Conservation (phyloP, 2,113 vertebrate species). For the Passer domesticus region DNA sequence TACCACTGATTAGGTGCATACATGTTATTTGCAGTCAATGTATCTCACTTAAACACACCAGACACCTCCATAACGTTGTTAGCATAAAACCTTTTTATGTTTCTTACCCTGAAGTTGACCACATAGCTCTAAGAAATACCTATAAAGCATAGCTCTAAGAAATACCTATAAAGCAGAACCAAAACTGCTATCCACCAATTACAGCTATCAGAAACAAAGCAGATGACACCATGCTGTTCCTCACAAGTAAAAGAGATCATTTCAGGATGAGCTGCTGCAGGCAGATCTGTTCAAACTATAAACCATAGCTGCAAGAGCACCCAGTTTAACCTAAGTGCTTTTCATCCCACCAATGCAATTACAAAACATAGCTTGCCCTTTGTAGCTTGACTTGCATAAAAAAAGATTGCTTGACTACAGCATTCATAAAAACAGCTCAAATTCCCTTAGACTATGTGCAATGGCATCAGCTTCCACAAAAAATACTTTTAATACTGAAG, state of each 20-base stretch:
- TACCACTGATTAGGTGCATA: background rate
- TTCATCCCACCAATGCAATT: background rate
- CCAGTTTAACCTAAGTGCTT: background rate
- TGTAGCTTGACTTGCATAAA: background rate
- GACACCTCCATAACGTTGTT: background rate
- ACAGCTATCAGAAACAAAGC: background rate
- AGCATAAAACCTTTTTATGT: background rate
- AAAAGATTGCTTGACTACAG: background rate
- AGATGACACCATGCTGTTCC: background rate
- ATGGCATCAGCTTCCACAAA: background rate
- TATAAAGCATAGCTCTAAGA: background rate
- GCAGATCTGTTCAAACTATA: background rate
- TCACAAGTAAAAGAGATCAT: background rate
- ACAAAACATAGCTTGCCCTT: background rate
- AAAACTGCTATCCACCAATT: background rate
- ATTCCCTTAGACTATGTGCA: background rate
- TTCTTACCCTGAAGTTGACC: background rate
- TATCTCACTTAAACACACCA: background rate
- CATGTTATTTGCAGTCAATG: background rate
- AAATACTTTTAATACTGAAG: background rate
- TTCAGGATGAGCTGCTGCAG: background rate
- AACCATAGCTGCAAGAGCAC: background rate
- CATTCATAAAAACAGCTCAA: background rate
- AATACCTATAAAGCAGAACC: background rate
- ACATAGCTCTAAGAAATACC: background rate